These are phyloP conservation scores for Cantharis rustica DNA, from an alignment of 2,888 invertebrate species.

Conservation along the genomic window DNA sequence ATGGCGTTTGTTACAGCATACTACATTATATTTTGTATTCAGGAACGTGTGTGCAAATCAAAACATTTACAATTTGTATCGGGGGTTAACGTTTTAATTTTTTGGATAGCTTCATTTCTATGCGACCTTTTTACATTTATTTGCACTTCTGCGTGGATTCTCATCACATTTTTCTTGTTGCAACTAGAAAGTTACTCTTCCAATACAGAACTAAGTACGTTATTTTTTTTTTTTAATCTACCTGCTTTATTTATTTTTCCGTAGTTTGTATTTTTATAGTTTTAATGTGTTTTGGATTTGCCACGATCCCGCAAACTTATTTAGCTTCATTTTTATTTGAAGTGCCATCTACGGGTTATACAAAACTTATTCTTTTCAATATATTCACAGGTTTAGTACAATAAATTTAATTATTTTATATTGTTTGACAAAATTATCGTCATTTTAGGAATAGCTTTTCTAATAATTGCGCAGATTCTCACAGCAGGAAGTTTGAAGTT, in stretches of 20 bases:
- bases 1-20: constrained; percentile 71
- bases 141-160: constrained; percentile 60
- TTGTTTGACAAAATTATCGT: background rate
- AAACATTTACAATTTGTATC: constrained; percentile 75
- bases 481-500: constrained; percentile 64
- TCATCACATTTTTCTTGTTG: constrained; percentile 67
- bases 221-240: too few species aligned
- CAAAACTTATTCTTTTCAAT: constrained; percentile 72
- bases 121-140: constrained; percentile 72
- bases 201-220: constrained; percentile 59
- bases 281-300: constrained; percentile 71
- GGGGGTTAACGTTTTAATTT: constrained; percentile 67
- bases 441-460: constrained; percentile 69
- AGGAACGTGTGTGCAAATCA: constrained; percentile 71
- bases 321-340: constrained; percentile 69
- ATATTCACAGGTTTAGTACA: constrained; percentile 67
- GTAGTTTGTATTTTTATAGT: constrained; percentile 65
- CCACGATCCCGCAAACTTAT: constrained; percentile 75
- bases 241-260: constrained; percentile 56
- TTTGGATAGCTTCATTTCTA: constrained; percentile 71
- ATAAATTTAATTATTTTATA: background rate
- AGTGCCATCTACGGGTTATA: constrained; percentile 77
- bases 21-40: constrained; percentile 64
- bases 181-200: constrained; percentile 66
- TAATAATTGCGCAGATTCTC: constrained; percentile 72